These are phyloP conservation scores for Cyclophora albipunctata DNA, from an alignment of 2,888 invertebrate genomes.

Conservation along the genomic window DNA sequence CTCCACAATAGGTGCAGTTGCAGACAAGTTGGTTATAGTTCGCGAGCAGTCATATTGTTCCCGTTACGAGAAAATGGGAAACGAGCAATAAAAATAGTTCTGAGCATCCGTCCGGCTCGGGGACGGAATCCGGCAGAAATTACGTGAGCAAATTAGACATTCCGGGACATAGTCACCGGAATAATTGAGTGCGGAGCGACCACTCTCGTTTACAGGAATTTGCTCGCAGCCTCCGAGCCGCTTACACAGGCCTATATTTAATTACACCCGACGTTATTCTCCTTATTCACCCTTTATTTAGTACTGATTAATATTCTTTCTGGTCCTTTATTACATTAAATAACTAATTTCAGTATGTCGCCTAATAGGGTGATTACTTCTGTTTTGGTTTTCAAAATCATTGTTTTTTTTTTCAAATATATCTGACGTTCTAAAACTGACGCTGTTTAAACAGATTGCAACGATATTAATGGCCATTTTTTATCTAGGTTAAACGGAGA, in stretches of 20 bases:
- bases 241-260: slow-evolving; percentile 3
- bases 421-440: too few relatives aligned
- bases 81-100: slow-evolving; percentile 73
- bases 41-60: slow-evolving; percentile 64
- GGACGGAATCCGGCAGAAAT: slow-evolving; percentile 69
- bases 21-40: slow-evolving; percentile 59
- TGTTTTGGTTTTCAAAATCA: too few relatives aligned
- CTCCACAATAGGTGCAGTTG: slow-evolving; percentile 62
- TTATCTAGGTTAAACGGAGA: too few relatives aligned
- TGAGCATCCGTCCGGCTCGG: slow-evolving; percentile 52
- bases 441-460: too few relatives aligned
- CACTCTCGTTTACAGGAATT: slow-evolving; percentile 44
- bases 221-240: slow-evolving; percentile 21
- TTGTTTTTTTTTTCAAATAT: too few relatives aligned
- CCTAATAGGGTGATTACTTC: too few relatives aligned
- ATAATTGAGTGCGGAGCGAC: slow-evolving; percentile 48
- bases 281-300: neutral
- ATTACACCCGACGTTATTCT: slow-evolving; percentile 1
- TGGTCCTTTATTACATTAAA: too few relatives aligned
- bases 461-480: too few relatives aligned
- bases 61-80: slow-evolving; percentile 65
- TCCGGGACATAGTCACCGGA: slow-evolving; percentile 63
- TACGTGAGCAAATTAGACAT: slow-evolving; percentile 75
- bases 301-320: too few relatives aligned
- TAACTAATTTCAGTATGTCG: too few relatives aligned